Base-by-base conservation (phyloP, 2,113 vertebrate genomes). In the Himantopus leucocephalus region DNA sequence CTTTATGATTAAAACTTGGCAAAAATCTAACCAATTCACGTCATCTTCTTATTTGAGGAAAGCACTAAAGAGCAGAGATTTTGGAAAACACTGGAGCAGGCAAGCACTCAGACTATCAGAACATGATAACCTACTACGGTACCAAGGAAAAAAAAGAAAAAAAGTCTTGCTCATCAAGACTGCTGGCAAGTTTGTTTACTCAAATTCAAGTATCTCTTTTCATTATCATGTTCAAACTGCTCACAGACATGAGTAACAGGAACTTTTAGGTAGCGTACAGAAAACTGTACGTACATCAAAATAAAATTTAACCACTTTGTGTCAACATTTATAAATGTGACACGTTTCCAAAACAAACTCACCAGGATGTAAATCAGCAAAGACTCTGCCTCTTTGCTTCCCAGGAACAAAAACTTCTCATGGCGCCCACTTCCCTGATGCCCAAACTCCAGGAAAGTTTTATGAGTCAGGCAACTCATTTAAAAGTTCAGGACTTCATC, bases 351-450 rank as follows among this genome's bases (percentile, higher is more conserved):
- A 45, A 92, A 74, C 76, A 52, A 76, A 81, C 67, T 53, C 41
- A 39, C 70, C 68, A 48, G 32, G 32, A 43, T 26, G 16, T 52
- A 60, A 70, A 75, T 58, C 47, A 32, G 29, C 17, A 56, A 9
- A 83, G 55, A 48, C 18, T 63, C 56, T 9, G 52, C n/a, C 76
- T 48, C 39, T 81, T 67, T 80, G 66, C 47, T 91, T 94, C 64
- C 29, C 60, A 78, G 56, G 11, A 92, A 43, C 17, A 73, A 85
- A 55, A 84, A 9, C 12, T 37, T 68, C 66, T 52, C 45, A 22
- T 0, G 3, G 43, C 67, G 13, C 35, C 29, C 37, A n/a, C 29
- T n/a, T 79, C 47, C 39, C 56, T 60, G 34, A 68, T 0, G 0
- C n/a, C 21, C 19, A n/a, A 30, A 58, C 35, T 78, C 41, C 52